Evolutionary conservation across 2,888 invertebrate genomes (phyloP).

Genomic region (Oligia strigilis): DNA sequence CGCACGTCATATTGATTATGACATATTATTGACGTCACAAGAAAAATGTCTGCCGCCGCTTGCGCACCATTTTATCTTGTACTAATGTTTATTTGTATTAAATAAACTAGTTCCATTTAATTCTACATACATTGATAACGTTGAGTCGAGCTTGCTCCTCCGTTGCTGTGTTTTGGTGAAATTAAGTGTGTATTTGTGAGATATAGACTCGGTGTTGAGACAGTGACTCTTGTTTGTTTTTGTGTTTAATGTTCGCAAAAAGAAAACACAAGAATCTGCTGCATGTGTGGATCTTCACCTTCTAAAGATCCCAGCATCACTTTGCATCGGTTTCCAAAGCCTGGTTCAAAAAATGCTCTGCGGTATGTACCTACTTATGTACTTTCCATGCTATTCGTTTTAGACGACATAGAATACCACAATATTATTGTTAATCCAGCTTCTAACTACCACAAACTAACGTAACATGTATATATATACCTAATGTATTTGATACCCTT

Average conservation of each 20-base stretch:
- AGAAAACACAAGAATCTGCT: slow-evolving; percentile 21
- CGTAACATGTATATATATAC: neutral
- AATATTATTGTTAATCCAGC: neutral
- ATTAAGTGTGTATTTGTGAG: slow-evolving; percentile 10
- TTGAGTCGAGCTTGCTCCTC: slow-evolving; percentile 2
- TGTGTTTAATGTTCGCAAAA: slow-evolving; percentile 8
- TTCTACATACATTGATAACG: too few relatives aligned
- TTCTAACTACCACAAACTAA: neutral
- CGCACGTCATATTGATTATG: too few relatives aligned
- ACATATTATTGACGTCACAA: too few relatives aligned
- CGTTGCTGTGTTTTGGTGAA: slow-evolving; percentile 8
- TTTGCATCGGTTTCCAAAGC: slow-evolving; percentile 20
- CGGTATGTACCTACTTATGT: neutral
- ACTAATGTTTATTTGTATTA: too few relatives aligned
- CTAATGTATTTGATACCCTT: neutral
- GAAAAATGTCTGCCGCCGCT: too few relatives aligned
- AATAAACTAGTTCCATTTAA: too few relatives aligned
- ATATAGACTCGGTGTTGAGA: slow-evolving; percentile 6
- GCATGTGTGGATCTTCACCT: slow-evolving; percentile 20
- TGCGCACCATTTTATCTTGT: too few relatives aligned
- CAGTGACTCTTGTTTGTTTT: slow-evolving; percentile 1
- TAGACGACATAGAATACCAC: neutral
- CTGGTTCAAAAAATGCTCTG: slow-evolving; percentile 1
- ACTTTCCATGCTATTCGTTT: neutral
- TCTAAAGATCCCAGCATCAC: slow-evolving; percentile 27